Conservation (phyloP, 35 echinoderm and acorn worm species). For the Acanthaster planci region DNA sequence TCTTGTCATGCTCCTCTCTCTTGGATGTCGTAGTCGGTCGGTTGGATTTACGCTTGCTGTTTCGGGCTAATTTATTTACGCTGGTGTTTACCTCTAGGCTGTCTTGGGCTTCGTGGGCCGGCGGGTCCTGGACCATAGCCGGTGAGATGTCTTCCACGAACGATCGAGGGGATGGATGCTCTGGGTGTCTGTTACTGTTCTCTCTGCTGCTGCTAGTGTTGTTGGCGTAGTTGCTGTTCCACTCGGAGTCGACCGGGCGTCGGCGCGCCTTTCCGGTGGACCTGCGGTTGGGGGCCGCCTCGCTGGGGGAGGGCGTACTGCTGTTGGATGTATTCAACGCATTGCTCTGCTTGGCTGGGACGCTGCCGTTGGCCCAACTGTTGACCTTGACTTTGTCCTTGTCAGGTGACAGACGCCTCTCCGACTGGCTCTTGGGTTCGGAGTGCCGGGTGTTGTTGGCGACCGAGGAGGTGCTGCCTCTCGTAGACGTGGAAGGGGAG, state of each 20-base stretch:
- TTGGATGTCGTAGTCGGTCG: slow-evolving; percentile 39
- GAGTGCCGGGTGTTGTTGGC: slow-evolving; percentile 55
- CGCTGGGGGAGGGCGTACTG: neutral
- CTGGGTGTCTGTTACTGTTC: slow-evolving; percentile 8
- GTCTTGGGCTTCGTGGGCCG: slow-evolving; percentile 31
- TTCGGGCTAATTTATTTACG: slow-evolving; percentile 37
- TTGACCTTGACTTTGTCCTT: slow-evolving; percentile 58
- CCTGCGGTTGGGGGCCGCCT: neutral
- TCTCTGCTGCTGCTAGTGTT: slow-evolving; percentile 18
- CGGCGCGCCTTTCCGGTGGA: neutral
- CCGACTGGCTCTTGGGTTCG: slow-evolving; percentile 8
- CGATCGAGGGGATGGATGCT: neutral
- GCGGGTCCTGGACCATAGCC: neutral
- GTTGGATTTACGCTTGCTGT: slow-evolving; percentile 39
- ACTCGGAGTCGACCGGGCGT: slow-evolving; percentile 1
- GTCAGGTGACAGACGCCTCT: slow-evolving; percentile 42
- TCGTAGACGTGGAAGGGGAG: slow-evolving; percentile 19
- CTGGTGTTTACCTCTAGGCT: slow-evolving; percentile 33
- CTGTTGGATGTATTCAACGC: neutral
- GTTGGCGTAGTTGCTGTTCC: neutral
- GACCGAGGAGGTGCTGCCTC: slow-evolving; percentile 3
- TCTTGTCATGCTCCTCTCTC: slow-evolving; percentile 30
- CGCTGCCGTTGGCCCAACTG: slow-evolving; percentile 17
- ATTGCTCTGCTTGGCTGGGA: slow-evolving; percentile 8
- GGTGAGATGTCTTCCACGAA: slow-evolving; percentile 1